Evolutionary conservation across 2,113 vertebrate species (phyloP), one percentile per base, ranked within the genome.

Genomic region (Periophthalmus modestus): DNA sequence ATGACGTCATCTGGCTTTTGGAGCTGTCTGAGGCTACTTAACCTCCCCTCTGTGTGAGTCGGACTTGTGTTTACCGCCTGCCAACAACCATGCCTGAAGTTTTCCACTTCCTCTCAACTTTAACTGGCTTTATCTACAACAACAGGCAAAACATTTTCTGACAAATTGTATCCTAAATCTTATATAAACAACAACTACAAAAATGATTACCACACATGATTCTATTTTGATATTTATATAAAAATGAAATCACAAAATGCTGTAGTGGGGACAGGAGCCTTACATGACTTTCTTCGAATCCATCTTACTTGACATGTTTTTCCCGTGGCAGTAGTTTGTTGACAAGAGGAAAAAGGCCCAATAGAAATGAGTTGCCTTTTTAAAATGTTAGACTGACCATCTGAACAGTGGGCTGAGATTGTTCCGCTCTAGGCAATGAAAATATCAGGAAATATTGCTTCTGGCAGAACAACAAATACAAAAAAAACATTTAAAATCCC

Each of bases 371-470:
- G 48, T 72, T 61, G 48, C 73, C 87, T 88, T 87, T 90, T 89
- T 83, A 88, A 79, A 71, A 80, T 75, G 80, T 83, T 88, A 88
- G 88, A 91, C 70, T 83, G 85, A 82, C 84, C 86, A 89, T 87
- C 88, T 90, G 85, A 74, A 87, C 79, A 55, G 73, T 71, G 70
- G 46, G 57, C 46, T 46, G 48, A 74, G 67, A 77, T 23, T 62
- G 48, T 43, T 47, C 68, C 66, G 72, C 68, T 54, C 72, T 74
- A 68, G 50, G 57, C 57, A 77, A 79, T 59, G 86, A 82, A 79
- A 82, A 88, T 24, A 59, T 68, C 66, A 52, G 36, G 36, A 68
- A 71, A 69, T 59, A 84, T 65, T 71, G 63, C 36, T 71, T 34
- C 52, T 9, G 47, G 50, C 61, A 15, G 36, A 76, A 65, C 19